A percentile compares a stretch with the other conserved stretches of the same genome.
Conservation (phyloP, 2,797 vertebrate genomes). For the Otolemur crassicaudatus region DNA sequence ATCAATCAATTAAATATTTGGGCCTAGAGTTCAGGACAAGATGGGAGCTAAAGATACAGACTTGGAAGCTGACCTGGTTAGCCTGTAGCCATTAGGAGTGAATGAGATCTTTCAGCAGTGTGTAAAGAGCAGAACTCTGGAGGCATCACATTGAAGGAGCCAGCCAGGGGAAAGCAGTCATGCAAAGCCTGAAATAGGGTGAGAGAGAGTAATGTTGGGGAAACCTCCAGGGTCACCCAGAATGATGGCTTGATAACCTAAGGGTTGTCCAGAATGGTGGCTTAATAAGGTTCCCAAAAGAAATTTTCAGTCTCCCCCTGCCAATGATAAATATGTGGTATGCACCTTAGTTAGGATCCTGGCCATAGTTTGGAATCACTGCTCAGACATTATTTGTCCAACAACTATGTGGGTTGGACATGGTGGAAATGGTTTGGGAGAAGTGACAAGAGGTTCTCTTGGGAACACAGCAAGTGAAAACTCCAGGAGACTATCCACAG, state of each 20-base stretch:
- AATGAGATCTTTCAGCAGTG: neutral
- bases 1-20: neutral
- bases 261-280: neutral
- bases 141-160: neutral
- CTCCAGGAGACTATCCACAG: neutral
- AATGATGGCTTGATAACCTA: neutral
- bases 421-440: neutral
- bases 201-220: neutral
- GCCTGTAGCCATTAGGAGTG: neutral
- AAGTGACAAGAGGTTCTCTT: neutral
- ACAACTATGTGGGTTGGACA: neutral
- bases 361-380: neutral
- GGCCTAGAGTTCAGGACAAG: neutral
- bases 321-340: neutral
- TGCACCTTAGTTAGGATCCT: neutral
- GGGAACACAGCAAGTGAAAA: neutral
- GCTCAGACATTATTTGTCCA: neutral
- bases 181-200: neutral
- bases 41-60: neutral
- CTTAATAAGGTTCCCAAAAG: neutral
- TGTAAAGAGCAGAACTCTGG: neutral
- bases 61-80: neutral
- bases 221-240: neutral
- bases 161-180: neutral
- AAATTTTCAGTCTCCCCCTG: neutral